A percentile compares a stretch with the other conserved stretches of the same genome.
These are phyloP conservation scores for Rhynchophorus ferrugineus DNA, from an alignment of 1,140 invertebrate genomes.

Conservation along the genomic window DNA sequence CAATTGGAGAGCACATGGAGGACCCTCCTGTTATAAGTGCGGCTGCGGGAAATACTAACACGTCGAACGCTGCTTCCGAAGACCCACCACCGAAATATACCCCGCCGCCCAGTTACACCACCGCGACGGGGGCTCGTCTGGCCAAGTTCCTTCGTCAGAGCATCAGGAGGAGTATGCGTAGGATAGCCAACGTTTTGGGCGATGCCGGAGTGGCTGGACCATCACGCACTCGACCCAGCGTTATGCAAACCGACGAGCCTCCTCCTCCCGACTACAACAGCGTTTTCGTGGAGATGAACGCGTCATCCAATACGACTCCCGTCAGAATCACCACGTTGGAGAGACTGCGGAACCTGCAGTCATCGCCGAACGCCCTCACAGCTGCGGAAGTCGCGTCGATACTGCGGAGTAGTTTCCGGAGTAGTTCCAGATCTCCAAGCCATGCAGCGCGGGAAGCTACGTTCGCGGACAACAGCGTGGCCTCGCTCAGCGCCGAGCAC, in stretches of 20 bases:
- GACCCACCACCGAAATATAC: conserved; percentile 90
- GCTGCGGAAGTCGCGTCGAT: conserved; percentile 52
- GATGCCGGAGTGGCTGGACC: conserved; percentile 30
- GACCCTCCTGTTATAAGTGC: conserved; percentile 34
- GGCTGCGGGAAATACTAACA: conserved; percentile 33
- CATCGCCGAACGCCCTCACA: conserved; percentile 43
- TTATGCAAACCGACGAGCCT: conserved; percentile 29
- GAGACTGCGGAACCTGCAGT: conserved; percentile 24
- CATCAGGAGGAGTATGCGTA: conserved; percentile 68
- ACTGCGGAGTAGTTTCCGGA: conserved; percentile 50
- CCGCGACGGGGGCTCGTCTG: conserved; percentile 75
- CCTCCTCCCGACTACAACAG: conserved; percentile 58
- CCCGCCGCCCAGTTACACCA: conserved; percentile 84
- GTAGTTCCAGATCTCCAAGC: conserved; percentile 34
- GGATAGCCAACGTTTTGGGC: conserved; percentile 49
- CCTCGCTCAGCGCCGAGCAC: conserved; percentile 46
- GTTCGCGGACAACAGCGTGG: conserved; percentile 34
- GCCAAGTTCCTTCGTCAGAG: conserved; percentile 73
- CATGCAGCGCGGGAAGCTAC: not conserved
- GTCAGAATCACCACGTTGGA: conserved; percentile 27
- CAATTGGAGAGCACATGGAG: conserved; percentile 45
- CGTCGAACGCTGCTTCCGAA: conserved; percentile 44
- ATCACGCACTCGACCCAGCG: conserved; percentile 2
- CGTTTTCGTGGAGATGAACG: conserved; percentile 47
- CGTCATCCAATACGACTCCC: conserved; percentile 16